Percentiles rank a stretch among this genome's conserved stretches.
These are phyloP conservation scores for Syrista parreyssii DNA, from an alignment of 2,888 invertebrate genomes.

Conservation along the genomic window DNA sequence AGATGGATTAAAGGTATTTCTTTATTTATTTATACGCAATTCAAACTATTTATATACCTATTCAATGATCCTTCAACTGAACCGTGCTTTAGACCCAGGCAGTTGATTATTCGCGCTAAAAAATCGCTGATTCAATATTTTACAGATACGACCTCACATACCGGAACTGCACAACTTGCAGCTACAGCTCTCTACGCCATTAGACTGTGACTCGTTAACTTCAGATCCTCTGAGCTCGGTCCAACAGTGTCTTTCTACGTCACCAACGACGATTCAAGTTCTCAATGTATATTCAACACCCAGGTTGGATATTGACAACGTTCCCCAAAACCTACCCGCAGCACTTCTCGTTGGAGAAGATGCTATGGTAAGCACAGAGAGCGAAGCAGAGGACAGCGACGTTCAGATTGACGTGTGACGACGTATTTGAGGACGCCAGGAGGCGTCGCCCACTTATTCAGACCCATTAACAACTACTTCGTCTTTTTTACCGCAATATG, in stretches of 20 bases:
- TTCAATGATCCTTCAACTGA: not conserved
- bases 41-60: not conserved
- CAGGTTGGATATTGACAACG: slow-evolving; percentile 62
- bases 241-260: slow-evolving; percentile 60
- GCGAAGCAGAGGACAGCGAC: slow-evolving; percentile 65
- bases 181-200: slow-evolving; percentile 63
- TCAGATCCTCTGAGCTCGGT: slow-evolving; percentile 58
- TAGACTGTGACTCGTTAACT: slow-evolving; percentile 55
- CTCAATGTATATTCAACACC: slow-evolving; percentile 65
- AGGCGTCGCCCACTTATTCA: not conserved
- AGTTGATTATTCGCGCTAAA: not conserved
- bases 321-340: slow-evolving; percentile 64
- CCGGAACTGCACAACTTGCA: slow-evolving; percentile 75
- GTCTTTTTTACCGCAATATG: too few relatives aligned
- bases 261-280: slow-evolving; percentile 63
- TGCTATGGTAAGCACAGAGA: slow-evolving; percentile 63
- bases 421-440: slow-evolving; percentile 19
- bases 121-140: slow-evolving; percentile 23
- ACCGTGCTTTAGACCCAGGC: too few relatives aligned
- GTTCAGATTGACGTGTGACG: slow-evolving; percentile 66
- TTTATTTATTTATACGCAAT: slow-evolving; percentile 10
- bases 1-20: slow-evolving; percentile 80
- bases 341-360: slow-evolving; percentile 65
- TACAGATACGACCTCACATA: slow-evolving; percentile 75
- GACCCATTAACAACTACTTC: too few relatives aligned